Evolutionary conservation across 2,888 invertebrate species (phyloP), one percentile per base, ranked within the genome.

Genomic region (Philopedon plagiatum): DNA sequence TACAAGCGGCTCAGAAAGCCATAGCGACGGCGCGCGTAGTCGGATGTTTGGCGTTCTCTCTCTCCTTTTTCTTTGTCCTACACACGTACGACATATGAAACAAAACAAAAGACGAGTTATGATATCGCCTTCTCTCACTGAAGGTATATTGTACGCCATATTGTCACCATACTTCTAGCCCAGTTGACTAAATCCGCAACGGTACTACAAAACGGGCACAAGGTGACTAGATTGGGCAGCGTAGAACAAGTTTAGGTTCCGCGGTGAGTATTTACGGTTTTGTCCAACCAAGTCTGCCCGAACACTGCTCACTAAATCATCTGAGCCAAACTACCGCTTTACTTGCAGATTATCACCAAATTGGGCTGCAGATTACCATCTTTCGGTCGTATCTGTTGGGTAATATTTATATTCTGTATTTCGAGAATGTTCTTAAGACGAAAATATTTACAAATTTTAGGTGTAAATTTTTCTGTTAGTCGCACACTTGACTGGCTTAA

Each of bases 211-310:
- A 75, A 60, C 76, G 70, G 73, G 75, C 74, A 77, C 76, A 70
- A 76, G 76, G 75, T 75, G 80, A 78, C 78, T 80, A 79, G 79
- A 79, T 78, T 78, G 77, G 76, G 73, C 74, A 66, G 69, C 76
- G 78, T 78, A 79, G 78, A 80, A 80, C 80, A 79, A 79, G 79
- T 80, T 80, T 79, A 63, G 67, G 63, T 51, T 63, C 67, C 77
- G n/a, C n/a, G 77, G 76, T 76, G 76, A 78, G 78, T 78, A 80
- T 80, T 80, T 80, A 80, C 77, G 78, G 78, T 80, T 80, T 80
- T 79, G 80, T 80, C 78, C 76, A 77, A 74, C 75, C n/a, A n/a
- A n/a, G 77, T 76, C 77, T 72, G 73, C 72, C 76, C 73, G 71
- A 76, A 73, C 72, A 74, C 57, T 62, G 67, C 51, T 41, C 69